Conservation (phyloP, 2,113 vertebrate species). For the Atrichornis clamosus region DNA sequence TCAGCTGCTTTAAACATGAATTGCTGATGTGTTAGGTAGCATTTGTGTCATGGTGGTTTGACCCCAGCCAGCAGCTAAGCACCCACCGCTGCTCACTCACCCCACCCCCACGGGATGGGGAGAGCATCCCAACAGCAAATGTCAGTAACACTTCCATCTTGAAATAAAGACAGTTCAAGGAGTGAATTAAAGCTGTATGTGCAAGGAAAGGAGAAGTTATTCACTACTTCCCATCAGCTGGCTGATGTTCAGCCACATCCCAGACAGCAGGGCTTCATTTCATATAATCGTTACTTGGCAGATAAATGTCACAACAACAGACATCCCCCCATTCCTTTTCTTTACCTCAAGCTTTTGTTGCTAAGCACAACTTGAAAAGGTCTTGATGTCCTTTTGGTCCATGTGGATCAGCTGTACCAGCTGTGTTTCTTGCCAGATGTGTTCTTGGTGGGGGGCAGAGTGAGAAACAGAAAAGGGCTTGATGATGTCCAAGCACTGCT, state of each 20-base stretch:
- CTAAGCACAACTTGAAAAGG: background rate
- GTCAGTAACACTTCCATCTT: background rate
- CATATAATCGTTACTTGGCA: fast-evolving
- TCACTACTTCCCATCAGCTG: fast-evolving
- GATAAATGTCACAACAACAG: background rate
- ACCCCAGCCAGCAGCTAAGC: background rate
- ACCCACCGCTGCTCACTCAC: background rate
- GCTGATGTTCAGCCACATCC: background rate
- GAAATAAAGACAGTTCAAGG: background rate
- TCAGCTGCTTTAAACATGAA: background rate
- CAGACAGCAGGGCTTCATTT: background rate
- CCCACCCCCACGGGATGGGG: fast-evolving
- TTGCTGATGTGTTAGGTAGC: background rate
- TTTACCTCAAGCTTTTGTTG: background rate
- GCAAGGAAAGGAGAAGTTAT: background rate
- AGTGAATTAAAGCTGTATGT: background rate
- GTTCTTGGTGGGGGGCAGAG: background rate
- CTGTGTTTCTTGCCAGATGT: background rate
- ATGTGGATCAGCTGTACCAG: background rate
- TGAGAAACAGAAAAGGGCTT: background rate
- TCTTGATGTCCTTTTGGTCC: background rate
- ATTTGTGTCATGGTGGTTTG: background rate
- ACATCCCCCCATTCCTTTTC: background rate
- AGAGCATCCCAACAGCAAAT: background rate
- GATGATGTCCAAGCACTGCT: background rate